These are phyloP conservation scores for Pogona vitticeps DNA, from an alignment of 2,113 vertebrate species.

Conservation along the genomic window DNA sequence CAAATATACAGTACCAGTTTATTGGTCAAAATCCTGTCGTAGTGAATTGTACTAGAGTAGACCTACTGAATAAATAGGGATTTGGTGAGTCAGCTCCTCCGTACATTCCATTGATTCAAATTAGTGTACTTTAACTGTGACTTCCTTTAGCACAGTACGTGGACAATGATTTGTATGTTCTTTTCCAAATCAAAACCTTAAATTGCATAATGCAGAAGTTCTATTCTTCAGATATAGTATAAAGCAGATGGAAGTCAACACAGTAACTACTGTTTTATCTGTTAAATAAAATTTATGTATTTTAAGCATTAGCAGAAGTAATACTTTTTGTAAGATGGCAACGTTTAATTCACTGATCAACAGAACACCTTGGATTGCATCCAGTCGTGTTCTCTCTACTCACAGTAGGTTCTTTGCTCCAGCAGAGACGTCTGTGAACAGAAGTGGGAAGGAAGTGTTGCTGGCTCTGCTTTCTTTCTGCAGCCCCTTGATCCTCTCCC, in stretches of 20 bases:
- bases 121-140: too few relatives aligned
- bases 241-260: background rate
- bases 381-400: too few relatives aligned
- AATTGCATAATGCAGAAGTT: background rate
- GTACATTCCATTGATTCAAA: too few relatives aligned
- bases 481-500: background rate
- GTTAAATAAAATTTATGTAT: background rate
- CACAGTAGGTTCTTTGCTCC: background rate
- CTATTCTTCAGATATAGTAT: background rate
- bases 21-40: too few relatives aligned
- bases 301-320: background rate
- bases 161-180: background rate
- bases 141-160: too few relatives aligned
- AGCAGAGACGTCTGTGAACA: background rate
- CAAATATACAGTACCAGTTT: background rate
- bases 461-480: background rate
- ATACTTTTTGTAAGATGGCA: background rate
- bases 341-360: background rate
- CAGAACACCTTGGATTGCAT: too few relatives aligned
- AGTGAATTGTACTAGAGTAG: too few relatives aligned
- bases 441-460: background rate
- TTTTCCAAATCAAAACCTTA: background rate
- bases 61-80: too few relatives aligned
- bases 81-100: too few relatives aligned
- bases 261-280: too few relatives aligned